Conservation (phyloP, 1,140 invertebrate species). For the Zaprionus capensis region DNA sequence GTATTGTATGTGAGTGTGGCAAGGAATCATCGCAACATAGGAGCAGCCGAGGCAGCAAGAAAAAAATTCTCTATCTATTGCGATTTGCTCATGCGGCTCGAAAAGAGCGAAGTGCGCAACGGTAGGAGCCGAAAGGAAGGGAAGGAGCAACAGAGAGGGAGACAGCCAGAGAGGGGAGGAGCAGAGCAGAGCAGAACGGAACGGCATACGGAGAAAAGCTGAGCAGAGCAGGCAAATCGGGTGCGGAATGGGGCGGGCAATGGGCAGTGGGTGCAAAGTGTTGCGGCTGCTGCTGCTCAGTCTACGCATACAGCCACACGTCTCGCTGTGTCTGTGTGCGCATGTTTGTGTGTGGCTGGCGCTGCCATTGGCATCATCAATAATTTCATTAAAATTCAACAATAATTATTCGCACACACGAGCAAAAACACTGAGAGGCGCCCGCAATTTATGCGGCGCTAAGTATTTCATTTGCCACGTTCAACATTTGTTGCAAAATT, state of each 20-base stretch:
- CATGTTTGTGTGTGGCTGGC: constrained; percentile 12
- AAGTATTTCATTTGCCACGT: constrained; percentile 9
- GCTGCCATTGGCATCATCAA: constrained; percentile 56
- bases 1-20: constrained; percentile 36
- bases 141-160: constrained; percentile 1
- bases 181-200: constrained; percentile 10
- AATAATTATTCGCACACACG: constrained; percentile 51
- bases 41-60: constrained; percentile 64
- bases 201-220: constrained; percentile 7
- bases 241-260: constrained; percentile 17
- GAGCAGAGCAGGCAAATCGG: constrained; percentile 21
- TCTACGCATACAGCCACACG: constrained; percentile 46
- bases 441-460: constrained; percentile 5
- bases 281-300: constrained; percentile 60
- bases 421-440: constrained; percentile 8
- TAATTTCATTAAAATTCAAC: constrained; percentile 54
- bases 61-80: constrained; percentile 84
- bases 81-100: constrained; percentile 82
- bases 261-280: constrained; percentile 64
- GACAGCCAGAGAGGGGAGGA: constrained; percentile 8
- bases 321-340: constrained; percentile 10
- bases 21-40: constrained; percentile 62
- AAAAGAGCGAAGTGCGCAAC: constrained; percentile 73
- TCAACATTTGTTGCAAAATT: constrained; percentile 58
- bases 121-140: constrained; percentile 28